These are phyloP conservation scores for Bufo gargarizans DNA, from an alignment of 2,113 vertebrate species.

Conservation along the genomic window DNA sequence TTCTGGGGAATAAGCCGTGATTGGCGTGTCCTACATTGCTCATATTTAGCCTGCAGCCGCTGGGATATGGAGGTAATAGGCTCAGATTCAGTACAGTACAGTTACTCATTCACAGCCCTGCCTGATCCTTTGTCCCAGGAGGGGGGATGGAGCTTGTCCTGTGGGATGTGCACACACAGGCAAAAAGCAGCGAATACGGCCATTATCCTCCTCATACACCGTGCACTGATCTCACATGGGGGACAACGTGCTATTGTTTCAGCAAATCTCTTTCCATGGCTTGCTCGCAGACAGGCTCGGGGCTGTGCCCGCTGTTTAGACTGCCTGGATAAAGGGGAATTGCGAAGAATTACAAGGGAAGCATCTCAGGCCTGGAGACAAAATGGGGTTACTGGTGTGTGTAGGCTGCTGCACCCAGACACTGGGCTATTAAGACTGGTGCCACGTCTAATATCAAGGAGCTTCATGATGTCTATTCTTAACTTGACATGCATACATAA, in stretches of 20 bases:
- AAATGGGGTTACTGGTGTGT: constrained; percentile 59
- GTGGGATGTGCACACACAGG: constrained; percentile 63
- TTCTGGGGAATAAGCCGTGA: background rate
- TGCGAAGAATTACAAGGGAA: constrained; percentile 76
- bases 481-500: too few relatives aligned
- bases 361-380: constrained; percentile 65
- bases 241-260: constrained; percentile 81
- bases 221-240: constrained; percentile 73
- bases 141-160: constrained; percentile 58
- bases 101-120: constrained; percentile 52
- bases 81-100: constrained; percentile 51
- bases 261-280: constrained; percentile 76
- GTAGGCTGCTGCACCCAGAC: too few relatives aligned
- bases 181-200: constrained; percentile 67
- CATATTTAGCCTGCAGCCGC: constrained; percentile 23
- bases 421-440: background rate
- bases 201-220: constrained; percentile 72
- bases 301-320: constrained; percentile 68
- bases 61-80: background rate
- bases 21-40: background rate
- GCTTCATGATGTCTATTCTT: too few relatives aligned
- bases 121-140: constrained; percentile 59
- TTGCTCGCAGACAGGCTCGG: constrained; percentile 71
- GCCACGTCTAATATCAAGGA: background rate
- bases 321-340: constrained; percentile 68